A percentile compares a stretch with the other conserved stretches of the same genome.
phyloP scores from a whole-genome alignment of 2,888 invertebrate species.

The Apodemia zela region DNA sequence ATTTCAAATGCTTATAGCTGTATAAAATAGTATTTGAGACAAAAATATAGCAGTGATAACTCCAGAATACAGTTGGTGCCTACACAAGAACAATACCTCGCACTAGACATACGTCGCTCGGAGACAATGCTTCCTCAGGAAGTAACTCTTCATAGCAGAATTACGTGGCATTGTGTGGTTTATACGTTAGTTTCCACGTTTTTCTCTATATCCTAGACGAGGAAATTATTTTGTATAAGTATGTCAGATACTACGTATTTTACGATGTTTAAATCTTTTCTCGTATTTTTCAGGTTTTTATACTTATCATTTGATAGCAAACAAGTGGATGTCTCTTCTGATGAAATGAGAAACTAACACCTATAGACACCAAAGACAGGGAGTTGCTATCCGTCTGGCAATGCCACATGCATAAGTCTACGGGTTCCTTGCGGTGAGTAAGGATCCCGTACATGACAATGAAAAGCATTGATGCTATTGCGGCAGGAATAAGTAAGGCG shows the following conservation, averaged over 20 bases:
- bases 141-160: conserved; percentile 11
- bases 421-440: too few relatives aligned
- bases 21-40: background rate
- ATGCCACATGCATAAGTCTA: too few relatives aligned
- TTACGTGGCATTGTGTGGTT: conserved; percentile 7
- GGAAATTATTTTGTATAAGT: background rate
- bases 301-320: too few relatives aligned
- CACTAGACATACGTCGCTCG: conserved; percentile 13
- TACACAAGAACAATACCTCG: background rate
- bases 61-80: background rate
- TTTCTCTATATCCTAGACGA: background rate
- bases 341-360: too few relatives aligned
- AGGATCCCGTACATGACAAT: too few relatives aligned
- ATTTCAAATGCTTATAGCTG: too few relatives aligned
- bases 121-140: conserved; percentile 10
- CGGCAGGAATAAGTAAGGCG: too few relatives aligned
- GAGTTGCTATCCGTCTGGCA: too few relatives aligned
- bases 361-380: too few relatives aligned
- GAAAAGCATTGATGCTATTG: too few relatives aligned
- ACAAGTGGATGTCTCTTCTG: too few relatives aligned
- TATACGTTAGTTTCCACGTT: background rate
- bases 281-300: too few relatives aligned
- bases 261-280: background rate
- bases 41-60: background rate
- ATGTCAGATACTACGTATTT: background rate